A percentile compares a stretch with the other conserved stretches of the same genome.
Conservation (phyloP, 2,797 vertebrate species). For the Phoxinus dragarum region DNA sequence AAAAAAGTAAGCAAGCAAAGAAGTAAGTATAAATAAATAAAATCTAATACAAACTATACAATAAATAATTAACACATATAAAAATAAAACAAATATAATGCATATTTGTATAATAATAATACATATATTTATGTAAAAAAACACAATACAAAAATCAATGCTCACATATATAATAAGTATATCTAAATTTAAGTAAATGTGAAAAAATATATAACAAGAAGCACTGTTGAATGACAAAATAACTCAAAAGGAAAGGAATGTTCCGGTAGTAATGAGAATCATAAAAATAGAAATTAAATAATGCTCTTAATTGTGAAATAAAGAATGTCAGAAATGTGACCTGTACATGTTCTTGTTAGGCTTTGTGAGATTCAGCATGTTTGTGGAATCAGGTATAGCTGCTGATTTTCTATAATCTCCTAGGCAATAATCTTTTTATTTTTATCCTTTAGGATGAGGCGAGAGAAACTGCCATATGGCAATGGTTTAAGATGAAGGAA, state of each 20-base stretch:
- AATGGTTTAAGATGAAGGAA: slow-evolving; percentile 7
- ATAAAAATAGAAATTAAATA: background rate
- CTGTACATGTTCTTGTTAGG: background rate
- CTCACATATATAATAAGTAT: too few relatives aligned
- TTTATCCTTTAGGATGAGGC: slow-evolving; percentile 4
- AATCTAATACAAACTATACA: too few relatives aligned
- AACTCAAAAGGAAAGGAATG: background rate
- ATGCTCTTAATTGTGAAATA: background rate
- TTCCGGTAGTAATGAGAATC: background rate
- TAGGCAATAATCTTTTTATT: slow-evolving; percentile 16
- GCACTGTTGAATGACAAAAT: background rate
- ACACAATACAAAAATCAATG: too few relatives aligned
- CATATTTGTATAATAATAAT: too few relatives aligned
- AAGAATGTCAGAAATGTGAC: background rate
- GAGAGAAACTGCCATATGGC: slow-evolving; percentile 27
- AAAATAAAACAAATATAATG: too few relatives aligned
- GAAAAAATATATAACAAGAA: background rate
- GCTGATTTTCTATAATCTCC: slow-evolving; percentile 2
- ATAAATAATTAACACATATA: too few relatives aligned
- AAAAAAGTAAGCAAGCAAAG: background rate
- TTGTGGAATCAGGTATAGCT: background rate
- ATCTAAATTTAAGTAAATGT: too few relatives aligned
- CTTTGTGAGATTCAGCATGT: background rate
- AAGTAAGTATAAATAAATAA: too few relatives aligned
- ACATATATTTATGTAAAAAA: too few relatives aligned